Evolutionary conservation across 2,888 invertebrate species (phyloP).

Genomic region (Drosophila subquinaria): DNA sequence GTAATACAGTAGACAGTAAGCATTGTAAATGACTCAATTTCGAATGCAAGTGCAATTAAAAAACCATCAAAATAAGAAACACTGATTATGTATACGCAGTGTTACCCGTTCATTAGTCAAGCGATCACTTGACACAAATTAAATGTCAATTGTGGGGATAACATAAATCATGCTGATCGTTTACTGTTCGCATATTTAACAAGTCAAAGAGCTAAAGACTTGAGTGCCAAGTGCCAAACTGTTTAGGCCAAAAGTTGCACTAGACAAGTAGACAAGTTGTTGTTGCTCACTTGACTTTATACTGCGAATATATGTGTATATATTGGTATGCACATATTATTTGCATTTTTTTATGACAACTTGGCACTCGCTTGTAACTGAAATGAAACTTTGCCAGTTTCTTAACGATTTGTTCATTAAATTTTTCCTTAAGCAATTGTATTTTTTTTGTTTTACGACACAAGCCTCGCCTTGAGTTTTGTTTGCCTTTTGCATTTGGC

Average conservation of each 20-base stretch:
- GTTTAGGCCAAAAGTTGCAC: constrained; percentile 15
- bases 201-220: constrained; percentile 20
- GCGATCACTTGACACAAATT: constrained; percentile 67
- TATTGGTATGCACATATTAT: neutral
- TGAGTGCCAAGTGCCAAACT: constrained; percentile 25
- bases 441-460: constrained; percentile 5
- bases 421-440: constrained; percentile 39
- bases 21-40: constrained; percentile 66
- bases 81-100: constrained; percentile 35
- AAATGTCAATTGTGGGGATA: constrained; percentile 63
- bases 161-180: constrained; percentile 49
- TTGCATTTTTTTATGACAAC: constrained; percentile 44
- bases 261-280: neutral
- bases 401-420: constrained; percentile 47
- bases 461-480: constrained; percentile 60
- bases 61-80: constrained; percentile 48
- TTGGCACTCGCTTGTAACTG: constrained; percentile 24
- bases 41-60: constrained; percentile 64
- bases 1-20: constrained; percentile 7
- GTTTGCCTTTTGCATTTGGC: constrained; percentile 59
- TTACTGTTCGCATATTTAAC: constrained; percentile 11
- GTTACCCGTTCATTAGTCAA: constrained; percentile 43
- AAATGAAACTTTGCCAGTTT: constrained; percentile 25
- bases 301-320: neutral
- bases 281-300: neutral